Base-by-base conservation (phyloP, 2,113 vertebrate genomes). In the Cavia porcellus region DNA sequence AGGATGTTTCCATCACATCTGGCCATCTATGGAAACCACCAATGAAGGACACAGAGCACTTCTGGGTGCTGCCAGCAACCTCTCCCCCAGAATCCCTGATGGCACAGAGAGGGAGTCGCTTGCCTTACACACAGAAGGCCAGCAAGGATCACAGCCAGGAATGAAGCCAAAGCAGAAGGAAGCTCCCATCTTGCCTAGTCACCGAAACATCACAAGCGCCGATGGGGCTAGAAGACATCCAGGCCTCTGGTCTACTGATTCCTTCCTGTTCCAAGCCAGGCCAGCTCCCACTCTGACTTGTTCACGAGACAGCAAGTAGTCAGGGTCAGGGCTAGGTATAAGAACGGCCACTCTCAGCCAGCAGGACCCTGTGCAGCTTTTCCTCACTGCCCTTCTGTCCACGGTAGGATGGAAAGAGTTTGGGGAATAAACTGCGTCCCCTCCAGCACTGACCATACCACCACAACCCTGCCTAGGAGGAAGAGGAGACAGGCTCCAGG, bases 351-450 rank as follows among this genome's bases (percentile, higher is more conserved):
- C 50, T 47, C 28, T 3, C 5, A 5, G 92, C 75, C 17, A 3
- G 10, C 0, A n/a, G 86, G 30, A 22, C 20, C 74, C 50, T n/a
- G 10, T 0, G 3, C 4, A 64, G 19, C 52, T 61, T 82, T 5
- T 55, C 59, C 12, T 38, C 0, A 0, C 17, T 3, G 24, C 55
- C 32, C 8, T 32, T 70, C 75, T 25, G 28, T 7, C 1, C 0
- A 0, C 30, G 59, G 82, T 59, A n/a, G 61, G 59, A 15, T 19
- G 30, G 45, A 32, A 90, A 35, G 25, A 62, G 57, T 35, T 72
- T 64, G 50, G 35, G 35, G 57, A 90, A 70, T 47, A 74, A 19
- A 47, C 61, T 72, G 72, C 7, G 3, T 24, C 61, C 28, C 66
- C 70, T 62, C 6, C 2, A 55, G 42, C 42, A n/a, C 68, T 25